Base-by-base conservation (phyloP, 2,113 vertebrate genomes). In the Acanthisitta chloris region DNA sequence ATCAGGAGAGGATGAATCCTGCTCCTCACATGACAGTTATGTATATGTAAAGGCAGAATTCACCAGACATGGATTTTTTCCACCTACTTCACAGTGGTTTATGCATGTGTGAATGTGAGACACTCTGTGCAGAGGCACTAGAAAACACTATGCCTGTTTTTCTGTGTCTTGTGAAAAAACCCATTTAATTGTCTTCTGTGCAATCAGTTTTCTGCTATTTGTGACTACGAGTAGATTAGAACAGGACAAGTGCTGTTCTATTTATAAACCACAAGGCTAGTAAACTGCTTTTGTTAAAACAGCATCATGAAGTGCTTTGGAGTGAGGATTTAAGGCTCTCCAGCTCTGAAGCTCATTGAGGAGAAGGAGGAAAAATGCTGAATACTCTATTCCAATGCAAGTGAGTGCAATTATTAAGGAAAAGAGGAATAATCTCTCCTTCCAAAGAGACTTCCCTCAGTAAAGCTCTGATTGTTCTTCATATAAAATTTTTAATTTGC, bases 321-420 rank as follows among this genome's bases (percentile, higher is more conserved):
- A 88, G n/a, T 52, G 28, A 55, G 18, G 26, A 91, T 83, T 91
- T 77, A 81, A 85, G 38, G 18, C 3, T 14, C 29, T 79, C 21
- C 40, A 6, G 17, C 85, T 92, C 43, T 80, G 71, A 78, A 76
- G 71, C 33, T 52, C 8, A 64, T 66, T 93, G 81, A 89, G 92
- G 29, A 88, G 38, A 91, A 54, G 29, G 64, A 3, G 2, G 61
- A 49, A 92, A 93, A 81, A 76, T 38, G 12, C n/a, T 64, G 55
- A 90, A 66, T 76, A 87, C 54, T 88, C 59, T 76, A 59, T 46
- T 81, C 17, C 17, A 43, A 70, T 71, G 33, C 61, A 84, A 94
- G 90, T 93, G 87, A 81, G 24, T 82, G 16, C 91, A 87, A 91
- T 84, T 96, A 82, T 81, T 67, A 85, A 67, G 21, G 23, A 67